Conservation (phyloP, 2,888 invertebrate species). For the Empis stercorea region DNA sequence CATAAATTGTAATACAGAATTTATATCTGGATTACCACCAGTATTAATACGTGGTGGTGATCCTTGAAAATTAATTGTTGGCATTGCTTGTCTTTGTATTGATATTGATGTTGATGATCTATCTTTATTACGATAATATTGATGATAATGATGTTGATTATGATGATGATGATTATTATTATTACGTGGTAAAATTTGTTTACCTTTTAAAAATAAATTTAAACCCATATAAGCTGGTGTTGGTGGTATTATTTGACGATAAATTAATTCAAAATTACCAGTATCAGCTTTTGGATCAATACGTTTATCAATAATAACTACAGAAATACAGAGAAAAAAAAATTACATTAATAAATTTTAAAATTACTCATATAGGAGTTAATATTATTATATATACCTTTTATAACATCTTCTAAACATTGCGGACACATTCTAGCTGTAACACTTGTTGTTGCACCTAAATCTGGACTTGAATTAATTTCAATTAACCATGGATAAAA, state of each 20-base stretch:
- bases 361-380: no score
- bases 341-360: no score
- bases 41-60: background rate
- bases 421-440: conserved; percentile 76
- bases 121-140: background rate
- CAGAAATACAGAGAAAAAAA: no score
- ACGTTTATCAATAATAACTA: conserved; percentile 67
- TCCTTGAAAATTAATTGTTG: background rate
- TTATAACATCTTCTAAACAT: conserved; percentile 79
- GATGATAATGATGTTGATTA: background rate
- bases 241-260: conserved; percentile 62
- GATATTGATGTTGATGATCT: background rate
- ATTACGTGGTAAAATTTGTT: conserved; percentile 23
- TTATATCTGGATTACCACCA: no score
- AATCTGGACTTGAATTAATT: conserved; percentile 87
- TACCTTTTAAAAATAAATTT: conserved; percentile 33
- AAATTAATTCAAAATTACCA: conserved; percentile 67
- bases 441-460: conserved; percentile 81
- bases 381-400: conserved; percentile 61
- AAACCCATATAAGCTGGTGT: conserved; percentile 67
- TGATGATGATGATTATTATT: conserved; percentile 9
- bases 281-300: conserved; percentile 61
- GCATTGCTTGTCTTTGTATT: background rate
- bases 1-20: no score
- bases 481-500: conserved; percentile 87